phyloP scores from a whole-genome alignment of 2,888 invertebrate species.

The Lepidochitona cinerea region DNA sequence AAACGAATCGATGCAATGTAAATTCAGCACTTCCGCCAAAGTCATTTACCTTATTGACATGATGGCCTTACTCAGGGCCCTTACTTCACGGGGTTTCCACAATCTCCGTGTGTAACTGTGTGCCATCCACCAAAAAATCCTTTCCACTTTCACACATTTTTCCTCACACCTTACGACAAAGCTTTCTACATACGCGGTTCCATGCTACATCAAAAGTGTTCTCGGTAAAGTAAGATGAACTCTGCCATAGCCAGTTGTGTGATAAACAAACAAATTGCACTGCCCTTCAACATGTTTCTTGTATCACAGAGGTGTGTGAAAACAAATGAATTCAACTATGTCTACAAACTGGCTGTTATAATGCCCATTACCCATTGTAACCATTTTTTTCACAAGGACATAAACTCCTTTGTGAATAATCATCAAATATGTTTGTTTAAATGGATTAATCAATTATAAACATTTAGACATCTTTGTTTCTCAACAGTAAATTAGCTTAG shows the following conservation, averaged over 20 bases:
- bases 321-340: not conserved
- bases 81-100: not conserved
- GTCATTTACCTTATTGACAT: constrained; percentile 3
- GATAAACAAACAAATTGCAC: not conserved
- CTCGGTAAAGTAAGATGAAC: not conserved
- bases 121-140: constrained; percentile 5
- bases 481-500: not conserved
- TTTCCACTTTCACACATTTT: not conserved
- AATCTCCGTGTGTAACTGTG: not conserved
- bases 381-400: no score
- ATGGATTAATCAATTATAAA: no score
- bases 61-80: not conserved
- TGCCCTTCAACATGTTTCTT: not conserved
- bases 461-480: not conserved
- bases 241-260: not conserved
- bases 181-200: not conserved
- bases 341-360: not conserved
- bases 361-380: no score
- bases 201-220: constrained; percentile 1
- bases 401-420: no score
- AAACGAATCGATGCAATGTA: constrained; percentile 7
- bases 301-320: not conserved
- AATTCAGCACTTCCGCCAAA: constrained; percentile 5
- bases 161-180: not conserved
- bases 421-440: no score